phyloP scores from a whole-genome alignment of 2,888 invertebrate species.

The Machimus rusticus region DNA sequence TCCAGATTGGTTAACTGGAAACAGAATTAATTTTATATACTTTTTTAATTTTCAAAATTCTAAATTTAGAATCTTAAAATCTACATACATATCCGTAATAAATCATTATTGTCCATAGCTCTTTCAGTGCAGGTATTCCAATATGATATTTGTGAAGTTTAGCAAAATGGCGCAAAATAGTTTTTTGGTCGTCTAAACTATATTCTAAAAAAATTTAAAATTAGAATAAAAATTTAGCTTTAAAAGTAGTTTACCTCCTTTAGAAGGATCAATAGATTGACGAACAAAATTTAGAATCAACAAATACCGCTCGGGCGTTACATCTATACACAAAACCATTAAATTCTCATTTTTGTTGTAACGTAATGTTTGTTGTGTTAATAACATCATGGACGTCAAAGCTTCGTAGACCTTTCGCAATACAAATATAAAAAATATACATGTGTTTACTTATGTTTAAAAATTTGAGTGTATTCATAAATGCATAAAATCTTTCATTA shows the following conservation, averaged over 20 bases:
- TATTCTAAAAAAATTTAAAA: not conserved
- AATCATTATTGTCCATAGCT: not conserved
- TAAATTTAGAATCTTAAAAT: not conserved
- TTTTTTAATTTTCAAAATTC: not conserved
- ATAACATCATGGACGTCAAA: not conserved
- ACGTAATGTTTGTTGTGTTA: not conserved
- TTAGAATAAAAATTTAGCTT: not conserved
- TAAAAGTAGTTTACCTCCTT: not conserved
- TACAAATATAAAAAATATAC: not conserved
- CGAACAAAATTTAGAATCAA: not conserved
- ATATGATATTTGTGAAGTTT: not conserved
- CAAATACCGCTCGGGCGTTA: not conserved
- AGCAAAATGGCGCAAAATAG: not conserved
- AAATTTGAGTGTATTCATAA: not conserved
- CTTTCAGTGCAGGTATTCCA: not conserved
- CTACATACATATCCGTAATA: not conserved
- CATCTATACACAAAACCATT: not conserved
- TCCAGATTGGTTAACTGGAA: not conserved
- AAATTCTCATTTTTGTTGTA: not conserved
- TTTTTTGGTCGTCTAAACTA: not conserved
- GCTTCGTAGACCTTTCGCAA: not conserved
- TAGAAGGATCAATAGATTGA: not conserved
- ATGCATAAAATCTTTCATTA: not conserved
- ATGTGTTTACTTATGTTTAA: not conserved
- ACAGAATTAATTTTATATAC: not conserved